A percentile compares a stretch with the other conserved stretches of the same genome.
These are phyloP conservation scores for Agrenia bidenticulata DNA, from an alignment of 2,888 invertebrate species.

Conservation along the genomic window DNA sequence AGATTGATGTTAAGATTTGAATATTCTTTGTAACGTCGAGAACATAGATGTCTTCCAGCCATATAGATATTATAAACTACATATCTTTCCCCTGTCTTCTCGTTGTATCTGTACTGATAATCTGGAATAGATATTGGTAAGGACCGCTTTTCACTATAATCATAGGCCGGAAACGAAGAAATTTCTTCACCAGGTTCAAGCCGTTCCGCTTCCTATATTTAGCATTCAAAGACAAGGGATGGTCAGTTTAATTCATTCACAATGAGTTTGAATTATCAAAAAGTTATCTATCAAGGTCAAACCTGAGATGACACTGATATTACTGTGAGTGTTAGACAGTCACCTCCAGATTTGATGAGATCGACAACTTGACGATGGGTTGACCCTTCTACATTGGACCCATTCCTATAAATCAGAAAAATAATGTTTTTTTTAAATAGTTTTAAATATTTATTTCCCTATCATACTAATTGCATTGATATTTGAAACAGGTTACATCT, in stretches of 20 bases:
- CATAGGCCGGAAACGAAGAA: constrained; percentile 76
- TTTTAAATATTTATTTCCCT: no score
- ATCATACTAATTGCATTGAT: no score
- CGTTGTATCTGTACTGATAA: constrained; percentile 75
- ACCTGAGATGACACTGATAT: constrained; percentile 93
- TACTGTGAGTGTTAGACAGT: constrained; percentile 91
- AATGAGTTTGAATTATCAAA: no score
- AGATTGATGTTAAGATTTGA: constrained; percentile 81
- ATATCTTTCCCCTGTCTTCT: constrained; percentile 83
- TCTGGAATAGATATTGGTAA: constrained; percentile 82
- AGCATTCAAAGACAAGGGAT: no score
- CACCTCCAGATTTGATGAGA: constrained; percentile 97
- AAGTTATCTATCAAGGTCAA: no score
- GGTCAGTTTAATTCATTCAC: no score
- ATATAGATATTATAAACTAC: constrained; percentile 98
- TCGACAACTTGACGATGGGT: constrained; percentile 99
- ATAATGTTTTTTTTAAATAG: no score
- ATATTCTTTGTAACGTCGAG: constrained; percentile 93
- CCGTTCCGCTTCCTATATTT: constrained; percentile 80
- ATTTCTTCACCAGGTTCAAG: constrained; percentile 81
- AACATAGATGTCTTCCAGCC: constrained; percentile 97
- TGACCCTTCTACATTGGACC: constrained; percentile 97
- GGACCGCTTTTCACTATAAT: constrained; percentile 90
- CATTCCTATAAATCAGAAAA: constrained; percentile 71
- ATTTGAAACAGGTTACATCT: no score